These are phyloP conservation scores for Clarias batrachus DNA, from an alignment of 2,113 vertebrate species.

Conservation along the genomic window DNA sequence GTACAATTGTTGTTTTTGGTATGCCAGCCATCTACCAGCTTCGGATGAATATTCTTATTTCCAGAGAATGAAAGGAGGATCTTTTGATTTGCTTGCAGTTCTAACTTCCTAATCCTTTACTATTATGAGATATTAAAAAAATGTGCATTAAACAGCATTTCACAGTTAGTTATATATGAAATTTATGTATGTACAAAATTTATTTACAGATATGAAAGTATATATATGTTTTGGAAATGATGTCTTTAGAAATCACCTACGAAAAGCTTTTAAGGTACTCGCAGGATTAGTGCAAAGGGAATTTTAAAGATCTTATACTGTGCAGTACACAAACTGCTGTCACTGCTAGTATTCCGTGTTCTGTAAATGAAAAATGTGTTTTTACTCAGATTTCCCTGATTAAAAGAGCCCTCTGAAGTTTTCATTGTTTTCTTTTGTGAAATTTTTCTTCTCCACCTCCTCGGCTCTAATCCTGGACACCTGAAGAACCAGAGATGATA, in stretches of 20 bases:
- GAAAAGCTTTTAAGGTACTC: constrained; percentile 51
- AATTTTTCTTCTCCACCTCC: background rate
- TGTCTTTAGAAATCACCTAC: constrained; percentile 41
- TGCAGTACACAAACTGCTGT: constrained; percentile 33
- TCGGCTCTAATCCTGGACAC: background rate
- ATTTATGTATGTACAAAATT: constrained; percentile 51
- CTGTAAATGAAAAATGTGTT: constrained; percentile 55
- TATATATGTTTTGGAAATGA: constrained; percentile 40
- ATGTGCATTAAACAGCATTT: constrained; percentile 37
- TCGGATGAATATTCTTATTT: constrained; percentile 34
- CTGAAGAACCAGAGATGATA: background rate
- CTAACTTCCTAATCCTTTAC: constrained; percentile 44
- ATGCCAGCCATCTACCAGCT: background rate
- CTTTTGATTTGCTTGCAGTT: constrained; percentile 29
- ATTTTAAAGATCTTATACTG: constrained; percentile 22
- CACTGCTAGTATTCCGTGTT: constrained; percentile 45
- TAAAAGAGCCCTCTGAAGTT: constrained; percentile 44
- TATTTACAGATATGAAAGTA: constrained; percentile 54
- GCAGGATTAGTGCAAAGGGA: constrained; percentile 40
- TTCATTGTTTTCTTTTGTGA: constrained; percentile 30
- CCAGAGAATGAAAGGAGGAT: background rate
- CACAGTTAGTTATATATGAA: constrained; percentile 44
- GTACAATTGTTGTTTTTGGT: constrained; percentile 16
- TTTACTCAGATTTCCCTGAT: constrained; percentile 52
- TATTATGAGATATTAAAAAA: constrained; percentile 27